A percentile compares a stretch with the other conserved stretches of the same genome.
Conservation (phyloP, 2,797 vertebrate genomes). For the Natrix natrix region DNA sequence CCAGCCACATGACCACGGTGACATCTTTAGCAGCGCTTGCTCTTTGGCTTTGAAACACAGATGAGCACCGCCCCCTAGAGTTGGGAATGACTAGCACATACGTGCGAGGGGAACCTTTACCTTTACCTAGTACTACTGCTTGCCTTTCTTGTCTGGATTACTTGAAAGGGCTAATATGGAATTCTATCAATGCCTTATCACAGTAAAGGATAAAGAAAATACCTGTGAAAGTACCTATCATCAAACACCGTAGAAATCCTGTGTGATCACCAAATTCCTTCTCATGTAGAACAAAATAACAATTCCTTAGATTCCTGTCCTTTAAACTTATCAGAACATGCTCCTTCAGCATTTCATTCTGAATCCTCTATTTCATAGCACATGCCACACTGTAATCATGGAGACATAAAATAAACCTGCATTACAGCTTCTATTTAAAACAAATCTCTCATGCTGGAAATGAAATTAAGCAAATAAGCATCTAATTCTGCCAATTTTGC, state of each 20-base stretch:
- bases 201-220: neutral
- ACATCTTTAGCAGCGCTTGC: too few species aligned
- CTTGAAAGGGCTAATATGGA: neutral
- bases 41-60: too few species aligned
- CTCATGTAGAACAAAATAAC: neutral
- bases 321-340: neutral
- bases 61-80: too few species aligned
- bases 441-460: constrained; percentile 21
- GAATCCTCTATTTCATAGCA: constrained; percentile 19
- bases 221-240: neutral
- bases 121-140: neutral
- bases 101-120: too few species aligned
- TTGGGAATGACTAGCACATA: too few species aligned
- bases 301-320: neutral
- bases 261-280: neutral
- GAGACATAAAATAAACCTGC: constrained; percentile 48
- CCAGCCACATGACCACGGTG: too few species aligned
- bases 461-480: constrained; percentile 32
- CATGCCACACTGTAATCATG: constrained; percentile 19
- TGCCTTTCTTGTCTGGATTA: neutral
- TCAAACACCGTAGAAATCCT: neutral
- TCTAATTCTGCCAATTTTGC: constrained; percentile 26
- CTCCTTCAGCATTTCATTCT: constrained; percentile 22
- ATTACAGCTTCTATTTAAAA: constrained; percentile 33
- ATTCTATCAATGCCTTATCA: neutral